phyloP scores from a whole-genome alignment of 1,140 invertebrate species.

The Schlechtendalia chinensis region DNA sequence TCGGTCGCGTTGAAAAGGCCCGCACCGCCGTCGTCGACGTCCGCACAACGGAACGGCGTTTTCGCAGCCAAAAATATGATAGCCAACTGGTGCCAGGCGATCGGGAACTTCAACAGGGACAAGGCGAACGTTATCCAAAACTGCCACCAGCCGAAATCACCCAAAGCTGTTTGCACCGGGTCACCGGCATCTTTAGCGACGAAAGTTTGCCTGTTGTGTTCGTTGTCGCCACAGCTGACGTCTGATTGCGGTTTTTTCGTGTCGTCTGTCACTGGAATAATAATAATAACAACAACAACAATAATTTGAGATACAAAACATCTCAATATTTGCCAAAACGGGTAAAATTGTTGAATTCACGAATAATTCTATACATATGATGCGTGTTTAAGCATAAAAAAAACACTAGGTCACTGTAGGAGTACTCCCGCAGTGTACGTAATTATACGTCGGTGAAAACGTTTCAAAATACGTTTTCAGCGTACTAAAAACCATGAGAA shows the following conservation, averaged over 20 bases:
- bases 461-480: too few relatives aligned
- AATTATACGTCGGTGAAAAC: too few relatives aligned
- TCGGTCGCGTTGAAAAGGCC: conserved; percentile 6
- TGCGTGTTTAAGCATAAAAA: too few relatives aligned
- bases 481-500: too few relatives aligned
- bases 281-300: too few relatives aligned
- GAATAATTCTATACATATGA: too few relatives aligned
- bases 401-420: too few relatives aligned
- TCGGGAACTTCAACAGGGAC: conserved; percentile 66
- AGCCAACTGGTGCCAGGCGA: conserved; percentile 67
- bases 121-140: conserved; percentile 65
- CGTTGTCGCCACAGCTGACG: neutral
- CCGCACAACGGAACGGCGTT: conserved; percentile 61
- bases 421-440: too few relatives aligned
- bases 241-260: neutral
- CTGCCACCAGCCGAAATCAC: conserved; percentile 64
- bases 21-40: neutral
- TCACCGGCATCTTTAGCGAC: conserved; percentile 51
- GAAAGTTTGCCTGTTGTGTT: neutral
- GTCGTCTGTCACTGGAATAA: neutral
- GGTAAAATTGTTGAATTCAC: too few relatives aligned
- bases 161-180: conserved; percentile 58
- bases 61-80: conserved; percentile 67
- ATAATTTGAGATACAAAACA: too few relatives aligned
- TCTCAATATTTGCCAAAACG: too few relatives aligned